phyloP scores from a whole-genome alignment of 2,113 vertebrate species.

The Pyrgilauda ruficollis region DNA sequence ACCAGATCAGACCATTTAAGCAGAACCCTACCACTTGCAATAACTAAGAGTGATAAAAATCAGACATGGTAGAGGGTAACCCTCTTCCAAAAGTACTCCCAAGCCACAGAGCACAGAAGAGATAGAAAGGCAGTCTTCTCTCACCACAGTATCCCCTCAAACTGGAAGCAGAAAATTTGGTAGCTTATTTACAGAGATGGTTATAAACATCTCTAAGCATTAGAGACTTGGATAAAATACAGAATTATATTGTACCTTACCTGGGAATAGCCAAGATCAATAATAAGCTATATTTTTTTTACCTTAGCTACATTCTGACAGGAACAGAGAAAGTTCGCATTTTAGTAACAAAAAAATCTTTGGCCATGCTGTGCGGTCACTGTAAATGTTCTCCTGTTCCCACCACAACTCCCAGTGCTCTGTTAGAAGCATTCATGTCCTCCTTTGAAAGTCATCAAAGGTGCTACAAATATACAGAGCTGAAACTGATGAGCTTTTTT shows the following conservation, averaged over 20 bases:
- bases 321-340: background rate
- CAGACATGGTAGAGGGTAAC: background rate
- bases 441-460: background rate
- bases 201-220: background rate
- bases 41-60: slow-evolving; percentile 58
- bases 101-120: background rate
- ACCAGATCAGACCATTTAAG: slow-evolving; percentile 48
- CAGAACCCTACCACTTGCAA: slow-evolving; percentile 46
- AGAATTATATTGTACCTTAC: background rate
- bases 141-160: background rate
- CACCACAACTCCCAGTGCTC: background rate
- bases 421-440: background rate
- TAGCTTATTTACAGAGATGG: background rate
- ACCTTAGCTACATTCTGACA: background rate
- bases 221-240: background rate
- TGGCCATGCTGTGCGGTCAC: background rate
- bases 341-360: background rate
- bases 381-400: background rate
- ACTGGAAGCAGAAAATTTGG: background rate
- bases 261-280: background rate
- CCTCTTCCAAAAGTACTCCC: background rate
- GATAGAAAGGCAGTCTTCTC: background rate
- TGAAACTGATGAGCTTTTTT: background rate
- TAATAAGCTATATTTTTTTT: background rate
- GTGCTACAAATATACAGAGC: background rate